Conservation (phyloP, 2,888 invertebrate species). For the Synergus gifuensis region DNA sequence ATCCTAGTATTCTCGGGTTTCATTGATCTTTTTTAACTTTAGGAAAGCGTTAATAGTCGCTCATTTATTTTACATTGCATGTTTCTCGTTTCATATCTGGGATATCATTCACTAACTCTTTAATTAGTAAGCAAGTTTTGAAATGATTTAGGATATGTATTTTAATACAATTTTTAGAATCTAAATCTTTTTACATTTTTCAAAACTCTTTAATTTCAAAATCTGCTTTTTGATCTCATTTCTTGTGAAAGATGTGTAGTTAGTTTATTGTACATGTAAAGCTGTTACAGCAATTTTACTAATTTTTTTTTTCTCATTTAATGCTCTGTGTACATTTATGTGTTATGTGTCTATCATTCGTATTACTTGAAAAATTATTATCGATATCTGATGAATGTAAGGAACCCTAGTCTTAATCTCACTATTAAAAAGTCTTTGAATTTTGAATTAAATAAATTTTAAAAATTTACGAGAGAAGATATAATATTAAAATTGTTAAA, state of each 20-base stretch:
- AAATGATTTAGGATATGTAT: slow-evolving; percentile 1
- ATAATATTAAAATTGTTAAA: background rate
- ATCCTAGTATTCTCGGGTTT: slow-evolving; percentile 17
- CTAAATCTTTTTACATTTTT: slow-evolving; percentile 7
- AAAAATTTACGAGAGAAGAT: background rate
- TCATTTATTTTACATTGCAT: slow-evolving; percentile 22
- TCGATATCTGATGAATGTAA: background rate
- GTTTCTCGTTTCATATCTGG: slow-evolving; percentile 23
- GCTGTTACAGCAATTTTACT: background rate
- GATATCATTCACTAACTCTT: slow-evolving; percentile 20
- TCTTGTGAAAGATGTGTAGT: slow-evolving; percentile 11
- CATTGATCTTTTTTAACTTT: slow-evolving; percentile 18
- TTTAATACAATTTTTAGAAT: background rate
- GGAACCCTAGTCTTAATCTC: background rate
- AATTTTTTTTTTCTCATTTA: background rate
- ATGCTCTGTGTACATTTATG: background rate
- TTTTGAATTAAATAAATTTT: background rate
- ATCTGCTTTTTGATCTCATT: slow-evolving; percentile 21
- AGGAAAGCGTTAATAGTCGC: background rate
- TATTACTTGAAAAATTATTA: background rate
- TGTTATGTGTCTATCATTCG: background rate
- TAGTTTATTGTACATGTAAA: background rate
- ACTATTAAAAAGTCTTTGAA: background rate
- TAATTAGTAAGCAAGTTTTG: background rate
- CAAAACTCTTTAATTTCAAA: slow-evolving; percentile 8